Conservation (phyloP, 2,888 invertebrate genomes). For the Ochropacha duplaris region DNA sequence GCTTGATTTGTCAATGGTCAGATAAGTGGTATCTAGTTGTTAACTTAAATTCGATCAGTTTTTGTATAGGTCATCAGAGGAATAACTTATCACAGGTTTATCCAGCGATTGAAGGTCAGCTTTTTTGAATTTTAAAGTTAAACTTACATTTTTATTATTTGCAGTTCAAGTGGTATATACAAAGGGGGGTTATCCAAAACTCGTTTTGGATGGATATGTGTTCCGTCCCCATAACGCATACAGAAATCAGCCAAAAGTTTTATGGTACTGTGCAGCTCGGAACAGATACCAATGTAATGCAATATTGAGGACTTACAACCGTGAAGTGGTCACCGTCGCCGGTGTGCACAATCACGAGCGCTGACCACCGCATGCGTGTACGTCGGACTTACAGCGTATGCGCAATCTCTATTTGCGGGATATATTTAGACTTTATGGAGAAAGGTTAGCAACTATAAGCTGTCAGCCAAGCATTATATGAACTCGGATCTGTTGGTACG, state of each 20-base stretch:
- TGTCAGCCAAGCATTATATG: background rate
- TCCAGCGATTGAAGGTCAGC: too few species aligned
- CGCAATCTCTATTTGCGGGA: conserved; percentile 33
- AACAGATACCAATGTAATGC: conserved; percentile 63
- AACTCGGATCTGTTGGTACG: background rate
- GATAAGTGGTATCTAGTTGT: too few species aligned
- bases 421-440: conserved; percentile 49
- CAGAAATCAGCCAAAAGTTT: conserved; percentile 64
- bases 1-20: too few species aligned
- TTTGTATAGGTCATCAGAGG: too few species aligned
- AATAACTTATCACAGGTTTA: too few species aligned
- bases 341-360: conserved; percentile 61
- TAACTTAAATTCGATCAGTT: too few species aligned
- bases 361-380: background rate
- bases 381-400: background rate
- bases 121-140: background rate
- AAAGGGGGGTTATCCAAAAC: conserved; percentile 68
- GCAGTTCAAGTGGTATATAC: conserved; percentile 65
- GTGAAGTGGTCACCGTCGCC: conserved; percentile 57
- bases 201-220: conserved; percentile 61
- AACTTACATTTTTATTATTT: conserved; percentile 26
- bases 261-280: conserved; percentile 74
- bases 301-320: conserved; percentile 59
- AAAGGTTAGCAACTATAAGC: conserved; percentile 31
- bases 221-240: conserved; percentile 76